phyloP scores from a whole-genome alignment of 2,797 vertebrate species.

The Toxotes lorentzi region DNA sequence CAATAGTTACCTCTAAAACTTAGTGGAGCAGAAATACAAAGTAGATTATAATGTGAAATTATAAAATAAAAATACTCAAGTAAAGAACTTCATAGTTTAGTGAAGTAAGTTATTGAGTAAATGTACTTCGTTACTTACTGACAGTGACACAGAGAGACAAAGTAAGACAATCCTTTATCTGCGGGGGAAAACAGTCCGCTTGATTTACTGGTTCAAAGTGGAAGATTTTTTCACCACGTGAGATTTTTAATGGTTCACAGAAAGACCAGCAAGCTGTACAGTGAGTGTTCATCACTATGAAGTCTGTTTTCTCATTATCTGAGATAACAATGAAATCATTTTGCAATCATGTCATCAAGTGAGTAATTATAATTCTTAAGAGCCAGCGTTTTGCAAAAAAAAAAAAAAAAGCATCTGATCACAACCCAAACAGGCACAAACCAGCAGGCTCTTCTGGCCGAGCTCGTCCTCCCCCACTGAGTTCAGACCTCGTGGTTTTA shows the following conservation, averaged over 20 bases:
- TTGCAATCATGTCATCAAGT: constrained; percentile 21
- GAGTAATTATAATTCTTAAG: constrained; percentile 32
- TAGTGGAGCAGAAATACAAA: not conserved
- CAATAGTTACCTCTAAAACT: not conserved
- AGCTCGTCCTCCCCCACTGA: constrained; percentile 33
- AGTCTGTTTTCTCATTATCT: constrained; percentile 30
- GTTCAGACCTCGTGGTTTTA: constrained; percentile 64
- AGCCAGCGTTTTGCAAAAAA: constrained; percentile 21
- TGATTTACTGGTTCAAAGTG: not conserved
- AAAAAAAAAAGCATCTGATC: no score
- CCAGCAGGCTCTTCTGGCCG: constrained; percentile 11
- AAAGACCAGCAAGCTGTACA: constrained; percentile 17
- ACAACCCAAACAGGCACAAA: constrained; percentile 50
- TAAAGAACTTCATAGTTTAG: not conserved
- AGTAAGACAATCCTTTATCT: not conserved
- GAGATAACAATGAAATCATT: constrained; percentile 13
- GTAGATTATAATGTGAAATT: not conserved
- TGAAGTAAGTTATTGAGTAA: not conserved
- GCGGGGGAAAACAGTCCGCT: not conserved
- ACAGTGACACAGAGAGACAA: not conserved
- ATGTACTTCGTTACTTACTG: not conserved
- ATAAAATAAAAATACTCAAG: not conserved
- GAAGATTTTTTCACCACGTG: not conserved
- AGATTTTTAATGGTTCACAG: not conserved
- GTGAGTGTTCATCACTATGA: not conserved